Evolutionary conservation across 1,140 invertebrate species (phyloP), one percentile per base, ranked within the genome.

Genomic region (Caenorhabditis inopinata): DNA sequence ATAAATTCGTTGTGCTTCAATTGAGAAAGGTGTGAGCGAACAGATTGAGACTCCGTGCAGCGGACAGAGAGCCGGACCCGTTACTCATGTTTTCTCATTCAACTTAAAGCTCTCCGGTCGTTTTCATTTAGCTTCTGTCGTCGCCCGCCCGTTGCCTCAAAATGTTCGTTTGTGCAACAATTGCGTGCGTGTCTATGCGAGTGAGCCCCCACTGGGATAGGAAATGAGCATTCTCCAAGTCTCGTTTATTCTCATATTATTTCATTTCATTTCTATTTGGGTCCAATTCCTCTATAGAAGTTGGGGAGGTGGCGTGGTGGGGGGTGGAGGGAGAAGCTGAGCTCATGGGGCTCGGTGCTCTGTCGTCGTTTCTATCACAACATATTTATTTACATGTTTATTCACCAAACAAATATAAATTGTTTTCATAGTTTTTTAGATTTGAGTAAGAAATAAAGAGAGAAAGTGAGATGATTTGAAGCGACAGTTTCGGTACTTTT

Each of bases 141-240:
- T 29, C 51, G 18, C 27, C 23, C 4, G 14, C 25, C 58, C 27
- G 27, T 11, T 11, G 21, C 47, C 9, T 21, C 58, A 68, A 68
- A 68, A 68, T 68, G 58, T 68, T 68, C 58, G 58, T 68, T 68
- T 68, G 38, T 68, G 58, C 58, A 68, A 68, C 58, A 68, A 68
- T 68, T 68, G 58, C 58, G 58, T 68, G 58, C 38, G 29, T 68
- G 29, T 68, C 58, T 18, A 35, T 68, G 58, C 32, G 51, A 58
- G 51, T 58, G 58, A 68, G 58, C 58, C 58, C 27, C 58, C 58
- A 35, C 58, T 68, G 58, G 58, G 58, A 42, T 42, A 42, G 58
- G 38, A 51, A 51, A 51, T 23, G 1, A 51, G 18, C 21, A 23
- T 51, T 51, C 51, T 68, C 58, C 38, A 32, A 9, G 58, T 38